phyloP scores from a whole-genome alignment of 2,888 invertebrate genomes.

The Cyaniris semiargus region DNA sequence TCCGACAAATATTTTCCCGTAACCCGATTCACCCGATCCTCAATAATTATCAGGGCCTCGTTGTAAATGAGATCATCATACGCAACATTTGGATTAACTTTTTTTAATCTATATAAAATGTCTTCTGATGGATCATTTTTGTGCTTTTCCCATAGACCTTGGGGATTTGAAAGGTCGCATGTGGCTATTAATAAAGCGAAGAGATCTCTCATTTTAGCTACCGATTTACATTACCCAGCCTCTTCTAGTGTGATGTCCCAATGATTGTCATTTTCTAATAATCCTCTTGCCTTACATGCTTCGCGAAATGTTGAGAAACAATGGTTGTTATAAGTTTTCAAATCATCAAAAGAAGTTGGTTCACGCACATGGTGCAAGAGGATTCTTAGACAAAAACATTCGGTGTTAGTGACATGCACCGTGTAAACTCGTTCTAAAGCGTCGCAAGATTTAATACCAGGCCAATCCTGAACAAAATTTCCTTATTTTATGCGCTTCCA shows the following conservation, averaged over 20 bases:
- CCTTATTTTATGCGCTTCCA: conserved; percentile 45
- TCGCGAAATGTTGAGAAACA: conserved; percentile 46
- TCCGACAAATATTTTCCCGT: conserved; percentile 41
- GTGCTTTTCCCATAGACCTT: conserved; percentile 42
- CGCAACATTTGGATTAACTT: conserved; percentile 36
- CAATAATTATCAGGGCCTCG: conserved; percentile 41
- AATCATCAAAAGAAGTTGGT: conserved; percentile 40
- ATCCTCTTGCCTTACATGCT: conserved; percentile 47
- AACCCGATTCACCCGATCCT: conserved; percentile 36
- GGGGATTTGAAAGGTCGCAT: conserved; percentile 43
- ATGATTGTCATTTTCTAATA: conserved; percentile 47
- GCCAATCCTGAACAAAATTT: conserved; percentile 40
- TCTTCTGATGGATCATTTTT: conserved; percentile 34
- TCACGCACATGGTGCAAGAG: conserved; percentile 40
- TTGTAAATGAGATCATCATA: conserved; percentile 41
- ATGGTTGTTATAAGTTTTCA: conserved; percentile 49
- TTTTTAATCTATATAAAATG: conserved; percentile 33
- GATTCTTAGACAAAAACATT: conserved; percentile 44
- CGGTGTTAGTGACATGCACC: conserved; percentile 43
- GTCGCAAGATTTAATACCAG: conserved; percentile 41
- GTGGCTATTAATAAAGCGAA: conserved; percentile 43
- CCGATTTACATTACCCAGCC: conserved; percentile 42
- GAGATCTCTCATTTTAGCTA: conserved; percentile 40
- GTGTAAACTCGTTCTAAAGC: conserved; percentile 45
- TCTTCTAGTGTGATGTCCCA: conserved; percentile 41